Base-by-base conservation (phyloP, 1,140 invertebrate species). In the Megalonaias nervosa region DNA sequence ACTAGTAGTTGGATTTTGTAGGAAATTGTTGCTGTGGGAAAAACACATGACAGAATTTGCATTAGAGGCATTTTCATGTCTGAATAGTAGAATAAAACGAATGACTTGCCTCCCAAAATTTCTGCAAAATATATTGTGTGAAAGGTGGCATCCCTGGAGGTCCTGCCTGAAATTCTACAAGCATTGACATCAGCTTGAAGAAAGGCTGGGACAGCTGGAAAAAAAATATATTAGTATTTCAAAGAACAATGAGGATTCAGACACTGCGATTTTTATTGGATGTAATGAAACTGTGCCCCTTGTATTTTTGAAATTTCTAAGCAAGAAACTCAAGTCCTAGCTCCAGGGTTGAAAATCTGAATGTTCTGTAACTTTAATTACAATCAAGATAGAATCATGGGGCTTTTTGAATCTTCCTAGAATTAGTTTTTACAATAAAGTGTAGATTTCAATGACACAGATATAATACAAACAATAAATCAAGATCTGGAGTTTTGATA, bases 101-200 rank as follows among this genome's bases (percentile, higher is more conserved):
- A n/a, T 31, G 21, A 77, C 85, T 87, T 82, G 91, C 95, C 90
- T 98, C 96, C 96, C 97, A 97, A 67, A 98, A 95, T 21, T 95
- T 93, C 69, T 94, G 94, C 67, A 98, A 91, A 73, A 97, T 95
- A 56, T 97, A 92, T 86, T 97, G 95, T 0, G 96, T 97, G 91
- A 97, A 98, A 86, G 95, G 95, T 0, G 96, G 96, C 85, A 97
- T 91, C 1, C 95, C 96, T 48, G 94, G 94, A 0, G 94, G 93
- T 17, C 94, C 94, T 38, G 88, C 89, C 38, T 86, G 84, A 76
- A 94, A 90, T 75, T 92, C 92, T 11, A 91, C 90, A 65, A 92
- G 75, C 86, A 92, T 88, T 4, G 92, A 90, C 59, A 98, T 92
- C 67, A 98, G 91, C 87, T 97, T 97, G 91, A 98, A 98, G 91